Evolutionary conservation across 2,113 vertebrate species (phyloP).

Genomic region (Myrmophylax atrothorax): DNA sequence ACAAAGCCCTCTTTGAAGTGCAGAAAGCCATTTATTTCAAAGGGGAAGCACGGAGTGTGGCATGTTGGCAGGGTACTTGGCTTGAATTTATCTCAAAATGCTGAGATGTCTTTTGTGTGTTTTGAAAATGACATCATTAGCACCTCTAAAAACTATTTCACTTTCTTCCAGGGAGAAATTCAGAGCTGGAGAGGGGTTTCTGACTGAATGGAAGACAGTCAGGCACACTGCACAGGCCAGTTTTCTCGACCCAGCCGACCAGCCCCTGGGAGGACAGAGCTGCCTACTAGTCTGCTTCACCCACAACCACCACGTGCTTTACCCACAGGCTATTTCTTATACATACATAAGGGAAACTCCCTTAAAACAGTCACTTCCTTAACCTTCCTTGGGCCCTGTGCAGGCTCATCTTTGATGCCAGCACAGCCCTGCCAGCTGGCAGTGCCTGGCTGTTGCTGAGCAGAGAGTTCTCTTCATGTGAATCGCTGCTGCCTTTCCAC

Average conservation of each 20-base stretch:
- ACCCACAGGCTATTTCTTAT: slow-evolving; percentile 28
- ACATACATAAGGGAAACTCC: slow-evolving; percentile 55
- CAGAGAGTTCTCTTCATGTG: slow-evolving; percentile 37
- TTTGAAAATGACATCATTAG: slow-evolving; percentile 29
- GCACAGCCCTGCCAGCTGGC: slow-evolving; percentile 52
- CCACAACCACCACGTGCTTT: slow-evolving; percentile 1
- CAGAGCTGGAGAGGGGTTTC: background rate
- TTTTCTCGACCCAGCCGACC: background rate
- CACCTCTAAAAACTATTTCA: background rate
- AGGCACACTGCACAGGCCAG: background rate
- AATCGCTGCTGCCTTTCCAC: background rate
- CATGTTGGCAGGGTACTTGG: slow-evolving; percentile 39
- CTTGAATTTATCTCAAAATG: slow-evolving; percentile 39
- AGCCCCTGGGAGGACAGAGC: background rate
- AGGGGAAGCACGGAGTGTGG: slow-evolving; percentile 24
- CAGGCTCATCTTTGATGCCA: slow-evolving; percentile 49
- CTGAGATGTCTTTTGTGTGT: background rate
- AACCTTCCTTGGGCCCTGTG: slow-evolving; percentile 11
- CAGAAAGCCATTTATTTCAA: slow-evolving; percentile 50
- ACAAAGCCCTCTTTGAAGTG: slow-evolving; percentile 59
- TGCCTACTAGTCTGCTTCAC: background rate
- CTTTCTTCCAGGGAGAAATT: background rate
- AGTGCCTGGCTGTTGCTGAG: slow-evolving; percentile 31
- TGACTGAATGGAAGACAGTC: background rate
- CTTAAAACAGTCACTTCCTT: slow-evolving; percentile 48